Base-by-base conservation (phyloP, 1,140 invertebrate genomes). In the Magallana angulata region DNA sequence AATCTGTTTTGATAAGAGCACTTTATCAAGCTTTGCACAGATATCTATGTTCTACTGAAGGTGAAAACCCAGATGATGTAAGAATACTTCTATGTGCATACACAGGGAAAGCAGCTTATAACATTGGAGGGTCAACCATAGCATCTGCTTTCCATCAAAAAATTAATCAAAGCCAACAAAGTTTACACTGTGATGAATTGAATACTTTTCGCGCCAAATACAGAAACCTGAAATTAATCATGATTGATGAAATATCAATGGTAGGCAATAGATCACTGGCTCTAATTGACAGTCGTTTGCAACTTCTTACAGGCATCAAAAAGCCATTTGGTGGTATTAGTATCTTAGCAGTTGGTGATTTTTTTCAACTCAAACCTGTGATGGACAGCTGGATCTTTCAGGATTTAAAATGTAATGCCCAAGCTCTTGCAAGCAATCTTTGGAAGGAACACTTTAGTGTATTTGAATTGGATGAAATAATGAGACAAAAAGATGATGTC, bases 401-500 rank as follows among this genome's bases (percentile, higher is more conserved):
- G 30, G 84, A 64, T 36, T 30, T 85, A 68, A 64, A 36, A 12
- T 18, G 64, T 64, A 18, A 48, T 64, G 59, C 59, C 30, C 62
- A 85, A 62, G 62, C 59, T 16, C 84, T 64, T 68, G 59, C 84
- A 64, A 48, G 16, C n/a, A 58, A 84, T 18, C n/a, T 59, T 59
- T 59, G 82, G 82, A 48, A 80, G 30, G 76, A 80, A 18, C 30
- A 18, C 16, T 80, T 80, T 36, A 2, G 30, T 12, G 30, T 80
- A 14, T 36, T 18, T 88, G 88, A 91, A 85, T 58, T 91, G 14
- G 90, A 62, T 80, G 85, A 87, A 57, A 89, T 91, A 18, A 91
- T 91, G 90, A 56, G 90, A 80, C 90, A 90, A 71, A 87, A 62
- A 82, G 85, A 90, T 85, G 88, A 89, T 64, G 85, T 81, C 48